Base-by-base conservation (phyloP, 1,140 invertebrate genomes). In the Paralvinella palmiformis region DNA sequence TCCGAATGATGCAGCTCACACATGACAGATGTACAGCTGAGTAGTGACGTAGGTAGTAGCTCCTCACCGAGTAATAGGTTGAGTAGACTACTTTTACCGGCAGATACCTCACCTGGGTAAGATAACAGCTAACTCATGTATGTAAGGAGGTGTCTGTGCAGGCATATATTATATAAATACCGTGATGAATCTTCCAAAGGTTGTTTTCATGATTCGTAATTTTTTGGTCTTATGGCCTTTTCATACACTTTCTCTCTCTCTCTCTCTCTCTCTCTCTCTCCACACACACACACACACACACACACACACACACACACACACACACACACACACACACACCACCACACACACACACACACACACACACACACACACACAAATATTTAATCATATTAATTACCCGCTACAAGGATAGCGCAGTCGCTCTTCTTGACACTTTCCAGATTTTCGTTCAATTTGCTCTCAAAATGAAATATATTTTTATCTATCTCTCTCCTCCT, bases 1-100 rank as follows among this genome's bases (percentile, higher is more conserved):
- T 10, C 10, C n/a, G 66, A 72, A 27, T 69, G 66, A 48, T 65
- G 62, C 32, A 75, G 65, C 55, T 75, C 74, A 60, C 73, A 75
- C 15, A 75, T 70, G 15, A 69, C 69, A 6, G 67, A 66, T 3
- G 74, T 74, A 35, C 71, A 71, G 31, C 67, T 61, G 2, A 75
- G 66, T 13, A 65, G 62, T 29, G 55, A 62, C 6, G 69, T 68
- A 4, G 74, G 74, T 41, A 76, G 59, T 4, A 76, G 60, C 5
- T 66, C 62, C 10, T 56, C 53, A 24, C 70, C 71, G 2, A 72
- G 63, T 5, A 76, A 32, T 1, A 73, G 65, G 59, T 76, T 76
- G 45, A 76, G 63, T 1, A 76, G 56, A 3, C 17, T n/a, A 22
- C 52, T 63, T 29, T 63, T 63, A 7, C 55, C 52, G 15, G 55